Evolutionary conservation across 1,140 invertebrate species (phyloP), one percentile per base, ranked within the genome.

Genomic region (Cheumatopsyche charites): DNA sequence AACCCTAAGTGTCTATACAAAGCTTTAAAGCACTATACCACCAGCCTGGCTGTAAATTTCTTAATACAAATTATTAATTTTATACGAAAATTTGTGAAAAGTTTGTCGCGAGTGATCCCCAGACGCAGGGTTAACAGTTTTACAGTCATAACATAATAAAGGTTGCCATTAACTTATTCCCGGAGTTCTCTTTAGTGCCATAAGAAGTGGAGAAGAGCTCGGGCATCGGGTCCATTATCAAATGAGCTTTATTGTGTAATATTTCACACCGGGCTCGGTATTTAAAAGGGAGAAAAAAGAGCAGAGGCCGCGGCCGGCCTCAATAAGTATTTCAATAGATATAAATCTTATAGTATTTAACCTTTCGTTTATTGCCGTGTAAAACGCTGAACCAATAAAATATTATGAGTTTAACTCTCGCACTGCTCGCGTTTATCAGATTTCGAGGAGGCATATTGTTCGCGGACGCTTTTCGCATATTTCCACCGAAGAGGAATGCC

Each of bases 341-440:
- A 73, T 75, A 70, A 75, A 75, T 75, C 74, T 75, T 73, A 75
- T 73, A 73, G 74, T 75, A 75, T 75, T 75, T 75, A 75, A 75
- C 74, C 74, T 75, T 75, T 75, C 74, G 74, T 72, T 75, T 75
- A 73, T 75, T 72, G 74, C 67, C 73, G 67, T 71, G 74, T 69
- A 75, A 75, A 73, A 75, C 69, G 71, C 36, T 75, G 74, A 70
- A 73, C 74, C 74, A 75, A 75, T 75, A 75, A 75, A 73, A 75
- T 75, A 70, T 75, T 75, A 75, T 73, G 71, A 70, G 67, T 71
- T 69, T 70, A 74, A 71, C 62, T 68, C 73, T 72, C 69, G 70
- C 73, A 36, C 73, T 29, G 68, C n/a, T 36, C 67, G 63, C 58
- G 25, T 49, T 70, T 73, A 75, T 75, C 74, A 73, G 74, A 75